phyloP scores from a whole-genome alignment of 2,113 vertebrate genomes.

The Xenopus borealis region DNA sequence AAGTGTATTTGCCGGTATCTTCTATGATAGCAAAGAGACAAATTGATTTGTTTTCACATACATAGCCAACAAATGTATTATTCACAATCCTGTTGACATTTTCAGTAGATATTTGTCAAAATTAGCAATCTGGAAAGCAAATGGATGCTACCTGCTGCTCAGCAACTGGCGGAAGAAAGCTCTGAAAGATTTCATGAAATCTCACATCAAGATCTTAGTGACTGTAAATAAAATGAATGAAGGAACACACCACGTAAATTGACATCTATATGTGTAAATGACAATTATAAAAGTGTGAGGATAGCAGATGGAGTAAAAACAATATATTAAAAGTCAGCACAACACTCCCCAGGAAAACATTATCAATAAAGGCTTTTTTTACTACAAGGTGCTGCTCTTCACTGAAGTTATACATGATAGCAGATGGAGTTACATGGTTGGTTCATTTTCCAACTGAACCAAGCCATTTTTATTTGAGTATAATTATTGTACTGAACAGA shows the following conservation, averaged over 20 bases:
- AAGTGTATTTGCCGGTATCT: not conserved
- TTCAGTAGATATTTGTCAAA: constrained; percentile 44
- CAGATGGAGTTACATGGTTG: not conserved
- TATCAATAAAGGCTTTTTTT: too few relatives aligned
- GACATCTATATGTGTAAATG: not conserved
- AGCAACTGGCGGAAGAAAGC: not conserved
- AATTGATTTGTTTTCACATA: constrained; percentile 44
- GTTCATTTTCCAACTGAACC: not conserved
- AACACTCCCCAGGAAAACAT: too few relatives aligned
- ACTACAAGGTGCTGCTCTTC: too few relatives aligned
- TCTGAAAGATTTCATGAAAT: constrained; percentile 7
- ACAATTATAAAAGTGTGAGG: not conserved
- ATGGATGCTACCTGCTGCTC: not conserved
- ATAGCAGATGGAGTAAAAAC: not conserved
- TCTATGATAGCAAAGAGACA: constrained; percentile 36
- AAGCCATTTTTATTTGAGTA: not conserved
- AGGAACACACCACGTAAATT: not conserved
- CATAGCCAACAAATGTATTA: constrained; percentile 36
- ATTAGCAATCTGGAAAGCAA: constrained; percentile 40
- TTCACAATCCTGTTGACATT: constrained; percentile 46
- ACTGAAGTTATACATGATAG: too few relatives aligned
- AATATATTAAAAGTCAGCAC: too few relatives aligned
- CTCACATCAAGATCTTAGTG: not conserved
- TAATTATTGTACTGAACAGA: too few relatives aligned
- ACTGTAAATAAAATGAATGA: constrained; percentile 8